phyloP scores from a whole-genome alignment of 2,797 vertebrate species.

The Chelon auratus region DNA sequence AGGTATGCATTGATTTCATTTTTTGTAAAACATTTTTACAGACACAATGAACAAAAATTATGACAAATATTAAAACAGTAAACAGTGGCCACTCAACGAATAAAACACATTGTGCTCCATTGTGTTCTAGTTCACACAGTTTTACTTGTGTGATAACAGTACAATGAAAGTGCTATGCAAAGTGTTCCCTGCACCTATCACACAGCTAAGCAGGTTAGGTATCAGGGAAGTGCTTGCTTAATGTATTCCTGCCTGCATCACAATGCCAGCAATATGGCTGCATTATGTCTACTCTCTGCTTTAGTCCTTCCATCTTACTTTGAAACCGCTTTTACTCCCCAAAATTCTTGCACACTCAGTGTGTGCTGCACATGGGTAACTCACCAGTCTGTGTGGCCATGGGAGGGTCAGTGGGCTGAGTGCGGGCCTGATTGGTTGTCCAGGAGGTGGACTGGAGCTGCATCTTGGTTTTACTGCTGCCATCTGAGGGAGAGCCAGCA shows the following conservation, averaged over 20 bases:
- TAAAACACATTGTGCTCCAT: conserved; percentile 21
- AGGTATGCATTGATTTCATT: background rate
- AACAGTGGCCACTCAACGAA: conserved; percentile 35
- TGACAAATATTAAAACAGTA: conserved; percentile 43
- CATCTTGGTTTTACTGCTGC: conserved; percentile 80
- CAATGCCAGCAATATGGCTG: conserved; percentile 63
- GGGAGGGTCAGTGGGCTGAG: conserved; percentile 85
- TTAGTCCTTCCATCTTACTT: conserved; percentile 6
- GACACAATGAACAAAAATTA: conserved; percentile 41
- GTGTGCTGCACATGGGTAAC: conserved; percentile 38
- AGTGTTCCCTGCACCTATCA: conserved; percentile 44
- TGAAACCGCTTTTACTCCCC: conserved; percentile 23
- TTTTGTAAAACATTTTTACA: conserved; percentile 22
- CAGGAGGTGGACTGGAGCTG: conserved; percentile 79
- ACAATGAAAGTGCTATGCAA: conserved; percentile 32
- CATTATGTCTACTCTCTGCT: conserved; percentile 46
- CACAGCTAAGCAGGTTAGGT: conserved; percentile 67
- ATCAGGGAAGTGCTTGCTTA: conserved; percentile 72
- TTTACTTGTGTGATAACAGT: conserved; percentile 33
- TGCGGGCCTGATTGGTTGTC: conserved; percentile 81
- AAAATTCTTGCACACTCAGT: conserved; percentile 1
- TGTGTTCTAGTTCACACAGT: conserved; percentile 6
- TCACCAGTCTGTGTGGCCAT: conserved; percentile 86
- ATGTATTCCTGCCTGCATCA: conserved; percentile 64
- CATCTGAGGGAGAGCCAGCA: conserved; percentile 72